Conservation (phyloP, 2,113 vertebrate genomes). For the Pyrgilauda ruficollis region DNA sequence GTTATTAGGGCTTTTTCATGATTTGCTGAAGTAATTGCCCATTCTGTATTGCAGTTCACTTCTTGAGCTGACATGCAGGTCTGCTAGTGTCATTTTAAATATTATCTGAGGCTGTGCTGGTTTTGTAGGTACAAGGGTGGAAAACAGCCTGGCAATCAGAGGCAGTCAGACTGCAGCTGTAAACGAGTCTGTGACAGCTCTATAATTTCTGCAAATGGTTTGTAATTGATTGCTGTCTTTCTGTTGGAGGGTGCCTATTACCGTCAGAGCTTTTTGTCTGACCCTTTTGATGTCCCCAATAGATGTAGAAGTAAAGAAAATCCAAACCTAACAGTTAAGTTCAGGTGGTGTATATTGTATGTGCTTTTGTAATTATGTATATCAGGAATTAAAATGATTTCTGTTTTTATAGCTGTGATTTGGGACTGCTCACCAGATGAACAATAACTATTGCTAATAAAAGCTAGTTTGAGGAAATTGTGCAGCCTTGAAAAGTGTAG, state of each 20-base stretch:
- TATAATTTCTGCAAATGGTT: constrained; percentile 73
- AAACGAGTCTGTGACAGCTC: constrained; percentile 67
- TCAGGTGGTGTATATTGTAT: not conserved
- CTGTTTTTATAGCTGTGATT: constrained; percentile 3
- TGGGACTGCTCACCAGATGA: not conserved
- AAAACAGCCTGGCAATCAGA: constrained; percentile 35
- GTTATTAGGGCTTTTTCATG: not conserved
- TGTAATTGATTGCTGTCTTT: constrained; percentile 75
- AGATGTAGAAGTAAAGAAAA: not conserved
- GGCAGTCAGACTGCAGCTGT: constrained; percentile 65
- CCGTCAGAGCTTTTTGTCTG: constrained; percentile 72
- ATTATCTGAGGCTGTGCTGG: constrained; percentile 26
- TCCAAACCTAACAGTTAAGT: not conserved
- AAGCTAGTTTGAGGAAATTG: constrained; percentile 8
- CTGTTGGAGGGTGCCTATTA: constrained; percentile 74
- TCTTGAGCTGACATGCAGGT: not conserved
- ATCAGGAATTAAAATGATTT: not conserved
- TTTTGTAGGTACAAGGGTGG: constrained; percentile 1
- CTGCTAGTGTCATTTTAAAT: not conserved
- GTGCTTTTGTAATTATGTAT: not conserved
- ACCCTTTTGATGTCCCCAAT: constrained; percentile 49
- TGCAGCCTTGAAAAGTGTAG: not conserved
- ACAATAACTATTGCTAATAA: constrained; percentile 31
- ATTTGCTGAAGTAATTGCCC: constrained; percentile 7
- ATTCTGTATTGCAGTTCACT: not conserved